Conservation (phyloP, 2,888 invertebrate species). For the Rhabditoides inermis region DNA sequence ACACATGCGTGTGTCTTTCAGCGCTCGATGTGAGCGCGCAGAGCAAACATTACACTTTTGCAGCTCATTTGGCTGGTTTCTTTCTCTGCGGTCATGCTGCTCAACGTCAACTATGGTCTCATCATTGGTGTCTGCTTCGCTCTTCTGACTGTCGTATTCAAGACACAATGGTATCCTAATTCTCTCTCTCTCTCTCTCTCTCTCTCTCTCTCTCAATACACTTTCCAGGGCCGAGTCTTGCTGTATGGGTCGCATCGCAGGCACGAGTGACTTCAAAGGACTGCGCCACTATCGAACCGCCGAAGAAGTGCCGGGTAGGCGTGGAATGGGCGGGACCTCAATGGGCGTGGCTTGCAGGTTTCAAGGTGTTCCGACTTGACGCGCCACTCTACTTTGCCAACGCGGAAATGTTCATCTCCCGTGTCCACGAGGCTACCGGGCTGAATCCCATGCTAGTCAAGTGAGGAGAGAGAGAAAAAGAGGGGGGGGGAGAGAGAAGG, state of each 20-base stretch:
- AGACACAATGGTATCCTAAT: constrained; percentile 56
- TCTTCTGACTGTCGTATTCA: constrained; percentile 67
- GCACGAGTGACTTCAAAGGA: constrained; percentile 54
- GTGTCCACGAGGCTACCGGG: constrained; percentile 24
- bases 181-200: background rate
- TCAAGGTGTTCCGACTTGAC: constrained; percentile 56
- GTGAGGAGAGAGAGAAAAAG: too few relatives aligned
- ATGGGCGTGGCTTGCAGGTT: too few relatives aligned
- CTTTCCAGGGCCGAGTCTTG: constrained; percentile 48
- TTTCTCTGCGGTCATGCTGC: constrained; percentile 66
- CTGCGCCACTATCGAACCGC: constrained; percentile 33
- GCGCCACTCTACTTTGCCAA: constrained; percentile 57
- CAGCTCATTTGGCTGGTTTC: constrained; percentile 69
- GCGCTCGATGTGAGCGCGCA: too few relatives aligned
- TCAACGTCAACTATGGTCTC: constrained; percentile 76
- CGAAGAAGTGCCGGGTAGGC: constrained; percentile 26
- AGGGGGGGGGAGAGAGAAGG: too few relatives aligned
- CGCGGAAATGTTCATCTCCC: constrained; percentile 52
- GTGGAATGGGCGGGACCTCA: too few relatives aligned
- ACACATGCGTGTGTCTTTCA: too few relatives aligned
- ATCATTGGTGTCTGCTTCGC: constrained; percentile 69
- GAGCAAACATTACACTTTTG: too few relatives aligned
- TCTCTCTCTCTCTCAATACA: background rate
- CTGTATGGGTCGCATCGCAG: constrained; percentile 52
- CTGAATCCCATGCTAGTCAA: constrained; percentile 22